Base-by-base conservation (phyloP, 2,888 invertebrate species). In the Xestia c-nigrum region DNA sequence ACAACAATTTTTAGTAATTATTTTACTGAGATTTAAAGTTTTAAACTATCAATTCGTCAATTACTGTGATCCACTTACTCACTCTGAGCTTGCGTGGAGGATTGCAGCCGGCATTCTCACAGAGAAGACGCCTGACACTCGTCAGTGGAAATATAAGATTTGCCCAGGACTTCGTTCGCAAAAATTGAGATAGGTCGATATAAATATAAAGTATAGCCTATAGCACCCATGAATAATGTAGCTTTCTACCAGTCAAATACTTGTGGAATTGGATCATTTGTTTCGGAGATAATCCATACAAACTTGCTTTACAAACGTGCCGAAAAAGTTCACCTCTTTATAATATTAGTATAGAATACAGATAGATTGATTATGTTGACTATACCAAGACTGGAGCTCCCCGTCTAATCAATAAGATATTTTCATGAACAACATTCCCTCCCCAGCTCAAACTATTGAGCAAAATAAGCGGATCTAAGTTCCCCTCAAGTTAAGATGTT, bases 381-480 rank as follows among this genome's bases (percentile, higher is more conserved):
- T n/a, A n/a, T 14, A 69, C 21, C 16, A 9, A 46, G 43, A 46
- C 43, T 46, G 9, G 38, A 47, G 1, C n/a, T 3, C 24, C 24
- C 16, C n/a, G 14, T 55, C 24, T 46, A 74, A 74, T 79, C 80
- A 31, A 47, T 52, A 72, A 52, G 31, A 7, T 67, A 74, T 64
- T 70, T 59, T 59, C 24, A 46, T 52, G 24, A 24, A 68, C 47
- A 83, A 59, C n/a, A 65, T 66, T 40, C 40, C 9, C 24, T 4
- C 1, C 16, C 21, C 9, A 61, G 52, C 64, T 47, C 21, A 5
- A 16, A 19, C 31, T 40, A 69, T 52, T 31, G 61, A 72, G 59
- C 66, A 67, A 75, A 81, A 78, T 75, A 78, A 78, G 73, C 65
- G 40, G 40, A 63, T 76, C 66, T 16, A 74, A 78, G 78, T 85